Percentiles rank a stretch among this genome's conserved stretches.
phyloP scores from a whole-genome alignment of 2,113 vertebrate species.

The Columba livia region DNA sequence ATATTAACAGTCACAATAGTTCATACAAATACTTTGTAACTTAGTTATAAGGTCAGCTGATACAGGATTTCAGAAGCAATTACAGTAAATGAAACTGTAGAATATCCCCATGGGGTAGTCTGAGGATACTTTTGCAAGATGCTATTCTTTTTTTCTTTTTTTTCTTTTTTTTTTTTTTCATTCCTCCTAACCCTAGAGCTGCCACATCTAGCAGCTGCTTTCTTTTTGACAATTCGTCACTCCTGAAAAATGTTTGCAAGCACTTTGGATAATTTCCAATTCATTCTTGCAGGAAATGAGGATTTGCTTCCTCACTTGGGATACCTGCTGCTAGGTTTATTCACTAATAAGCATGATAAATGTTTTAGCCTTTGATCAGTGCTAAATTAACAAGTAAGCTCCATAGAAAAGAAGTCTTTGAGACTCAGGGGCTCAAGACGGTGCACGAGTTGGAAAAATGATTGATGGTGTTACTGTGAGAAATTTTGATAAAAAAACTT shows the following conservation, averaged over 20 bases:
- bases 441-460: slow-evolving; percentile 78
- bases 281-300: slow-evolving; percentile 86
- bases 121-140: slow-evolving; percentile 52
- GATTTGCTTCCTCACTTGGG: slow-evolving; percentile 86
- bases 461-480: slow-evolving; percentile 81
- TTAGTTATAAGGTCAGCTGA: slow-evolving; percentile 61
- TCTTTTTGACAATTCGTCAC: slow-evolving; percentile 81
- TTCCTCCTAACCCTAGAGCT: slow-evolving; percentile 54
- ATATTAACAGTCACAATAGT: slow-evolving; percentile 16
- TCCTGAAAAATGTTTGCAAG: slow-evolving; percentile 84
- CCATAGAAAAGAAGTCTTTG: slow-evolving; percentile 79
- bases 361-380: slow-evolving; percentile 90
- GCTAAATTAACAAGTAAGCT: slow-evolving; percentile 88
- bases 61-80: slow-evolving; percentile 71
- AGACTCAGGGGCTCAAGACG: slow-evolving; percentile 79
- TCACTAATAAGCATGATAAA: slow-evolving; percentile 91
- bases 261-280: slow-evolving; percentile 83
- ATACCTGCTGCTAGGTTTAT: slow-evolving; percentile 89
- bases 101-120: slow-evolving; percentile 30
- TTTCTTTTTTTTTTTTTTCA: background rate
- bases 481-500: slow-evolving; percentile 83
- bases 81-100: slow-evolving; percentile 68
- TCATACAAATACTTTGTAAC: slow-evolving; percentile 23
- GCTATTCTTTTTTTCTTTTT: background rate
- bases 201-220: slow-evolving; percentile 74